Percentiles rank a stretch among this genome's conserved stretches.
phyloP scores from a whole-genome alignment of 2,113 vertebrate species.

The Podocnemis expansa region DNA sequence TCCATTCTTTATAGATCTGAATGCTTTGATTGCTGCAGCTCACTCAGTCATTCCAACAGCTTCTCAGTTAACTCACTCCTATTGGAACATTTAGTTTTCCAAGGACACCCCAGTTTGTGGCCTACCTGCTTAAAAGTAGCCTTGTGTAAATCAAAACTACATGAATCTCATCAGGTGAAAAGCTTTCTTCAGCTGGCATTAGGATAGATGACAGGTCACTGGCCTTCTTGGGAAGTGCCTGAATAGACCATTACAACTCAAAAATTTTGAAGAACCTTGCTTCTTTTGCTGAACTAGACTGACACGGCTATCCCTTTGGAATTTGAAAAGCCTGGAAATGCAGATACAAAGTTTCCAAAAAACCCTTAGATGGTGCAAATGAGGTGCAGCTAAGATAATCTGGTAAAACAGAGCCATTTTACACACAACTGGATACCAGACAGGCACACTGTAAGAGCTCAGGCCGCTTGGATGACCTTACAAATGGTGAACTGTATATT shows the following conservation, averaged over 20 bases:
- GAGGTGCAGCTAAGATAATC: background rate
- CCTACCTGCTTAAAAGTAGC: background rate
- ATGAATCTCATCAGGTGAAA: fast-evolving
- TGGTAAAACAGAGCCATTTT: background rate
- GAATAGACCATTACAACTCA: fast-evolving
- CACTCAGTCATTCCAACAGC: fast-evolving
- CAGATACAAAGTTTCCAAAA: background rate
- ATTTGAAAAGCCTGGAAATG: background rate
- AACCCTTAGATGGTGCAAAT: fast-evolving
- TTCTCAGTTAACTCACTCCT: fast-evolving
- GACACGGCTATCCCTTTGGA: no score
- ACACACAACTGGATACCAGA: no score
- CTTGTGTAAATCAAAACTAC: background rate
- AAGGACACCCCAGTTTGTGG: background rate
- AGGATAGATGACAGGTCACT: background rate
- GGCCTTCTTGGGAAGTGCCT: background rate
- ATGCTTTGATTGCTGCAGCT: fast-evolving
- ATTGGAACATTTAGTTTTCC: background rate
- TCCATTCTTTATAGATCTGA: no score
- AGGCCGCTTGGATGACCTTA: background rate
- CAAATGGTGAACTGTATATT: background rate
- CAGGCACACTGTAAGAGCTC: background rate
- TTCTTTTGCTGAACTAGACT: no score
- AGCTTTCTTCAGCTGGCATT: fast-evolving
- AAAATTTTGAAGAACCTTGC: no score